phyloP scores from a whole-genome alignment of 2,797 vertebrate genomes.

The Galagoides demidoff region DNA sequence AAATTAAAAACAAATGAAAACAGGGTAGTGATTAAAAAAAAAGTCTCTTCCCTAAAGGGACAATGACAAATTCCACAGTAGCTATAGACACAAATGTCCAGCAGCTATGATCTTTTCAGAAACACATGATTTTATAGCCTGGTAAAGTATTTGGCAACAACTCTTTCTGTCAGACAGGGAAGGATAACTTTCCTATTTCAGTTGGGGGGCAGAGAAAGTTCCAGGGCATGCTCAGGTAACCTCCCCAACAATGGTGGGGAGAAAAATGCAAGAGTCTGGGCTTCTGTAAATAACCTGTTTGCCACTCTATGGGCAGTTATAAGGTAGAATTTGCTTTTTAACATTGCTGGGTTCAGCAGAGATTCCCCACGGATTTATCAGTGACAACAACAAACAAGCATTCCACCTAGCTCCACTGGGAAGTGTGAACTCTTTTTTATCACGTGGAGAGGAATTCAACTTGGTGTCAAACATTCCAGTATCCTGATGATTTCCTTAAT shows the following conservation, averaged over 20 bases:
- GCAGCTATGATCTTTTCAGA: conserved; percentile 23
- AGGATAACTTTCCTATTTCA: conserved; percentile 45
- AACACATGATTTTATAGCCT: conserved; percentile 47
- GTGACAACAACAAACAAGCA: conserved; percentile 69
- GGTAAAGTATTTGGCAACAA: conserved; percentile 29
- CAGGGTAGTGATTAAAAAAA: not conserved
- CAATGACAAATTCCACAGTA: not conserved
- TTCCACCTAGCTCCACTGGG: conserved; percentile 26
- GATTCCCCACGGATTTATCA: conserved; percentile 67
- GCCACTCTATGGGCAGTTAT: conserved; percentile 52
- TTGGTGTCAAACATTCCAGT: conserved; percentile 16
- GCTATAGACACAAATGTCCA: not conserved
- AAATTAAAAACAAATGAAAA: not conserved
- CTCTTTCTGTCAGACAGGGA: conserved; percentile 57
- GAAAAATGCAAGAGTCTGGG: conserved; percentile 38
- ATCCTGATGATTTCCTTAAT: conserved; percentile 62
- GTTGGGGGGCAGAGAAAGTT: not conserved
- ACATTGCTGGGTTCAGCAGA: conserved; percentile 69
- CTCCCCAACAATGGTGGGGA: not conserved
- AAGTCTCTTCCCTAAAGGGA: not conserved
- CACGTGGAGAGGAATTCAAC: conserved; percentile 58
- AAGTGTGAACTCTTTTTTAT: conserved; percentile 66
- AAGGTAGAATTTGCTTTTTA: conserved; percentile 46
- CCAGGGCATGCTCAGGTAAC: not conserved
- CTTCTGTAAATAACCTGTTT: conserved; percentile 67